Conservation (phyloP, 2,797 vertebrate genomes). For the Erpetoichthys calabaricus region DNA sequence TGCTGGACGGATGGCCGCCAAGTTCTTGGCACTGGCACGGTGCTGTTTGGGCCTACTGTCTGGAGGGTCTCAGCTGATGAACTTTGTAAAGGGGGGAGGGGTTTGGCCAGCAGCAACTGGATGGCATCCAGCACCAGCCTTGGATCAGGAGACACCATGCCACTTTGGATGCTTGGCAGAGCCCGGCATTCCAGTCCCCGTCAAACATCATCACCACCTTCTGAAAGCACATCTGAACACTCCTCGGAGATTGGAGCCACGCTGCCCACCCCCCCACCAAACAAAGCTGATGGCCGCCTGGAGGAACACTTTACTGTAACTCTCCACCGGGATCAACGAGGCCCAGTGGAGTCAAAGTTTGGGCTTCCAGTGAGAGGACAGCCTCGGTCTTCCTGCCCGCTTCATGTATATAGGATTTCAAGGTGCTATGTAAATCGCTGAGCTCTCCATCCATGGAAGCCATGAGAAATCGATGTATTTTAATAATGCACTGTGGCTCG, state of each 20-base stretch:
- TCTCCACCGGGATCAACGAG: no score
- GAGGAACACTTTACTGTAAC: no score
- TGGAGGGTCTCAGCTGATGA: not conserved
- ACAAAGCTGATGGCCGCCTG: no score
- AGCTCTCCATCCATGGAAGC: not conserved
- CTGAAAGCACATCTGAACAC: no score
- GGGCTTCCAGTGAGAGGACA: no score
- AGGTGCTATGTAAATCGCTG: not conserved
- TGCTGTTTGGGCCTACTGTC: not conserved
- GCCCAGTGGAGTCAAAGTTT: not conserved
- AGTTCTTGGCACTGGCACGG: not conserved
- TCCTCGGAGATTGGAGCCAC: no score
- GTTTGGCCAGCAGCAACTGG: not conserved
- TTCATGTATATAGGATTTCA: not conserved
- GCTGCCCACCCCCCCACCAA: no score
- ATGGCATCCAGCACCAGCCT: no score
- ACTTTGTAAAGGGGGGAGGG: not conserved
- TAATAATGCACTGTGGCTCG: not conserved
- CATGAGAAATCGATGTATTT: not conserved
- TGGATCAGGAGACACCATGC: no score
- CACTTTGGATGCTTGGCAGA: no score
- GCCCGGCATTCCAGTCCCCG: no score
- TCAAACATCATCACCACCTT: no score
- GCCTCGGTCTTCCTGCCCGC: not conserved
- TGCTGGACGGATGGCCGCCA: not conserved